phyloP scores from a whole-genome alignment of 2,888 invertebrate species.

The Melolontha melolontha region DNA sequence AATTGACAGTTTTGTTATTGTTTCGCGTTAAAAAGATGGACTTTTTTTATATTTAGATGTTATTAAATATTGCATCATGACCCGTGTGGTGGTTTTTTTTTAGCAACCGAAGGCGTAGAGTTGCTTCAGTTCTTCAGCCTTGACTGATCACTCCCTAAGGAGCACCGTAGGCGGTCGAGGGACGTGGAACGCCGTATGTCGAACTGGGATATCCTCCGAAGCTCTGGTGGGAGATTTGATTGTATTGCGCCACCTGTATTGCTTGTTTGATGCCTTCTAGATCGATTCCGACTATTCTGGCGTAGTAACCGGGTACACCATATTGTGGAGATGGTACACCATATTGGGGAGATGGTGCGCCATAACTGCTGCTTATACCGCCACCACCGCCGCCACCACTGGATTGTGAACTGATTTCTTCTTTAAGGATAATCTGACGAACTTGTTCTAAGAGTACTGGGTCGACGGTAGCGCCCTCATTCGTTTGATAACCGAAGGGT shows the following conservation, averaged over 20 bases:
- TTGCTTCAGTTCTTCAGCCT: conserved; percentile 50
- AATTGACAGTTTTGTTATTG: conserved; percentile 35
- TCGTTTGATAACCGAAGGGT: conserved; percentile 82
- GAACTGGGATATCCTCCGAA: conserved; percentile 66
- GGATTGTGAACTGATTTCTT: conserved; percentile 76
- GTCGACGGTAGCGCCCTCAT: conserved; percentile 87
- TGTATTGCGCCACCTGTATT: conserved; percentile 88
- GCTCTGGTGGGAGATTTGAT: conserved; percentile 73
- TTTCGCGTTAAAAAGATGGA: conserved; percentile 16
- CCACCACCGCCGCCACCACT: conserved; percentile 65
- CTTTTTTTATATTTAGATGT: conserved; percentile 3
- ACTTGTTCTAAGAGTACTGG: conserved; percentile 84
- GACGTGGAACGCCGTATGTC: conserved; percentile 68
- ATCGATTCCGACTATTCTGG: conserved; percentile 84
- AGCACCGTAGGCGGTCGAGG: conserved; percentile 79
- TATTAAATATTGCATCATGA: conserved; percentile 61
- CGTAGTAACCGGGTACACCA: conserved; percentile 70
- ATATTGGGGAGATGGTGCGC: conserved; percentile 74
- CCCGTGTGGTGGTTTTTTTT: conserved; percentile 60
- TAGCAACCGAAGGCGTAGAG: conserved; percentile 43
- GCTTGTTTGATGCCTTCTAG: conserved; percentile 88
- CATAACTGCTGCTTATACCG: conserved; percentile 66
- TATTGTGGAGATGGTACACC: conserved; percentile 77
- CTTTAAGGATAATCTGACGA: conserved; percentile 85
- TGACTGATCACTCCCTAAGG: conserved; percentile 61